Evolutionary conservation across 2,888 invertebrate genomes (phyloP).

Genomic region (Hyles lineata): DNA sequence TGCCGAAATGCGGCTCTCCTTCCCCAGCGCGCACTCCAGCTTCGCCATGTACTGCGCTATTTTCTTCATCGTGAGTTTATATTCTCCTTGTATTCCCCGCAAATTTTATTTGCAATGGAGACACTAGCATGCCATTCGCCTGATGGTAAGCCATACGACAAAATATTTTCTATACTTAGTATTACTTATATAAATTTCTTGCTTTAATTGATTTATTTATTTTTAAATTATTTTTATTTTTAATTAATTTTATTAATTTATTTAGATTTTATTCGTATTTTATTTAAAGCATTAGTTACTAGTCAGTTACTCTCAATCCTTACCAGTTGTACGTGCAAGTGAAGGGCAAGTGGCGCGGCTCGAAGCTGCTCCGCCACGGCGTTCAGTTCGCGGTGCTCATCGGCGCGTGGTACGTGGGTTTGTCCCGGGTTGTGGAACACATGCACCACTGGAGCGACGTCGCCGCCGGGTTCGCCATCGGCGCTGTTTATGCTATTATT

Average conservation of each 20-base stretch:
- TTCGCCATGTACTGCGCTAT: slow-evolving; percentile 85
- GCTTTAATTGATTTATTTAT: too few relatives aligned
- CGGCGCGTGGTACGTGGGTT: slow-evolving; percentile 89
- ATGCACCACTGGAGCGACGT: slow-evolving; percentile 97
- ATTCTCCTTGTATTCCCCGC: neutral
- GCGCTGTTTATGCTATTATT: slow-evolving; percentile 83
- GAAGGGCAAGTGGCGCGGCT: slow-evolving; percentile 89
- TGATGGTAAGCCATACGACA: too few relatives aligned
- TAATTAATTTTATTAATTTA: too few relatives aligned
- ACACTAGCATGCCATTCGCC: too few relatives aligned
- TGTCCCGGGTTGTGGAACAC: slow-evolving; percentile 93
- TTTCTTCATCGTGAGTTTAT: slow-evolving; percentile 88
- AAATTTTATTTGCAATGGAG: too few relatives aligned
- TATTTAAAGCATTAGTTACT: too few relatives aligned
- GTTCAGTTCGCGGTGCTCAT: slow-evolving; percentile 88
- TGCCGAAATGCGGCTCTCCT: slow-evolving; percentile 86
- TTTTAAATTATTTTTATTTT: too few relatives aligned
- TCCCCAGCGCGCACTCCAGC: slow-evolving; percentile 77
- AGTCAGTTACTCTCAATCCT: neutral
- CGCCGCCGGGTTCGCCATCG: slow-evolving; percentile 87
- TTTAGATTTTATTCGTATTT: too few relatives aligned
- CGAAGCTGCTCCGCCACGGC: slow-evolving; percentile 89
- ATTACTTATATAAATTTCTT: too few relatives aligned
- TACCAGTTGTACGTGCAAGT: slow-evolving; percentile 91
- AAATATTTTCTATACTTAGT: too few relatives aligned